Conservation (phyloP, 2,888 invertebrate species). For the Rotaria magnacalcarata region DNA sequence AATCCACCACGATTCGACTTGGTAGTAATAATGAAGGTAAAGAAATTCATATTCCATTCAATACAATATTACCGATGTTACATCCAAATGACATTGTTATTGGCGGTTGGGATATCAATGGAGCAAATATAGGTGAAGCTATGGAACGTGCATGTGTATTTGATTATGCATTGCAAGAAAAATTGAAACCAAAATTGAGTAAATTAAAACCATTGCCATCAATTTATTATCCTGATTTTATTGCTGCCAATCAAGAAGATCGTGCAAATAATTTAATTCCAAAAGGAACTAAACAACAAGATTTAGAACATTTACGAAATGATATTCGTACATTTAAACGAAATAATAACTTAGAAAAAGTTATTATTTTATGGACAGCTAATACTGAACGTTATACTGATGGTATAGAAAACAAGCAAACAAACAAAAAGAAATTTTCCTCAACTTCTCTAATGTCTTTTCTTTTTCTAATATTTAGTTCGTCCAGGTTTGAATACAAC, state of each 20-base stretch:
- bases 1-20: slow-evolving; percentile 78
- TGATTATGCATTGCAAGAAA: slow-evolving; percentile 74
- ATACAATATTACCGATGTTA: slow-evolving; percentile 77
- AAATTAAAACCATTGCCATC: slow-evolving; percentile 61
- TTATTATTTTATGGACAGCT: slow-evolving; percentile 85
- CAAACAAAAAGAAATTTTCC: too few species aligned
- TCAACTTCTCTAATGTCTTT: too few species aligned
- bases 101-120: slow-evolving; percentile 71
- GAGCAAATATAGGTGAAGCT: slow-evolving; percentile 75
- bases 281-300: slow-evolving; percentile 50
- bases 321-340: slow-evolving; percentile 81
- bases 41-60: slow-evolving; percentile 69
- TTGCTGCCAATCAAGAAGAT: slow-evolving; percentile 79
- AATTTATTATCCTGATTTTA: slow-evolving; percentile 81
- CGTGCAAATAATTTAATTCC: slow-evolving; percentile 79
- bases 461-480: background rate
- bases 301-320: slow-evolving; percentile 40
- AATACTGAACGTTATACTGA: slow-evolving; percentile 82
- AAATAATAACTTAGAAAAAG: slow-evolving; percentile 69
- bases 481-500: slow-evolving; percentile 75
- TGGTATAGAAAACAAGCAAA: slow-evolving; percentile 59
- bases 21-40: slow-evolving; percentile 63
- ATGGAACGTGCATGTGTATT: slow-evolving; percentile 81
- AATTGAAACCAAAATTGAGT: slow-evolving; percentile 60
- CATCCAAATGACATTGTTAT: slow-evolving; percentile 79